These are phyloP conservation scores for Phycodurus eques DNA, from an alignment of 2,113 vertebrate genomes.

Conservation along the genomic window DNA sequence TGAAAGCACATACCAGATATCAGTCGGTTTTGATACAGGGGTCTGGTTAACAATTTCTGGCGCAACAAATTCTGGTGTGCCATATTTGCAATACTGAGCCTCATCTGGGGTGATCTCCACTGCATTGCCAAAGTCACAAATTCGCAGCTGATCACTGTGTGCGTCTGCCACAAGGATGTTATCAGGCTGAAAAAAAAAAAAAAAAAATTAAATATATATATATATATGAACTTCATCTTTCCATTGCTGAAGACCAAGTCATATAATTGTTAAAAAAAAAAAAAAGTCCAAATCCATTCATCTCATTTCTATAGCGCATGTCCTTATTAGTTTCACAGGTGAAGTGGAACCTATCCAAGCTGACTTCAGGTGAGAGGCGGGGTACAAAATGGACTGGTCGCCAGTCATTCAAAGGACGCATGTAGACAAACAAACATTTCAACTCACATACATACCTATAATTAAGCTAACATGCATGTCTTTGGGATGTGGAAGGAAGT, in stretches of 20 bases:
- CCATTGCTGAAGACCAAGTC: background rate
- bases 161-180: slow-evolving; percentile 90
- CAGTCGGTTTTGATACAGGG: slow-evolving; percentile 87
- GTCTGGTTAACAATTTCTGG: slow-evolving; percentile 96
- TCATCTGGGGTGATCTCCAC: slow-evolving; percentile 80
- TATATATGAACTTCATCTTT: background rate
- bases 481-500: no score
- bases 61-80: slow-evolving; percentile 92
- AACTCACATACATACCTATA: no score
- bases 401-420: no score
- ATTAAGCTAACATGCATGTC: no score
- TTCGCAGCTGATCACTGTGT: slow-evolving; percentile 83
- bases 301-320: no score
- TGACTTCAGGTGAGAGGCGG: no score
- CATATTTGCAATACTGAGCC: slow-evolving; percentile 90
- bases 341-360: no score
- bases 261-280: background rate
- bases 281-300: no score
- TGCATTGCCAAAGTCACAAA: slow-evolving; percentile 93
- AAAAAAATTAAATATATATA: background rate
- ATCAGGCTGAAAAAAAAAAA: slow-evolving; percentile 79
- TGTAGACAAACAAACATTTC: no score
- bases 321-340: no score
- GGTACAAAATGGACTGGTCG: no score
- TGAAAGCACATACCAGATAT: slow-evolving; percentile 78